Percentiles rank a stretch among this genome's conserved stretches.
These are phyloP conservation scores for Epirrhoe tristata DNA, from an alignment of 2,888 invertebrate species.

Conservation along the genomic window DNA sequence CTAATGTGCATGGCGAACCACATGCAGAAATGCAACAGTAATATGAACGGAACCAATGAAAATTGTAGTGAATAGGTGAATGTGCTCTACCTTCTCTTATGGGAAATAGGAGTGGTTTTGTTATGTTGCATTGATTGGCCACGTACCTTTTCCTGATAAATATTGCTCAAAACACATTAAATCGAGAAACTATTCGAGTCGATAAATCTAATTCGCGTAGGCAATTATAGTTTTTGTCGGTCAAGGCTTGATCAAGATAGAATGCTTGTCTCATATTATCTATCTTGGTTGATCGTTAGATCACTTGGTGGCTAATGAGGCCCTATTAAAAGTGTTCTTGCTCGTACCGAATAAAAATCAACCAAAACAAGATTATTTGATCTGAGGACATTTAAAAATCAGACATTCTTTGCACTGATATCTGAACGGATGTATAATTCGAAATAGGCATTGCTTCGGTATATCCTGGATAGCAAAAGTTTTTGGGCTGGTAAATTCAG, in stretches of 20 bases:
- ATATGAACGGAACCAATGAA: not conserved
- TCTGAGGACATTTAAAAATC: no score
- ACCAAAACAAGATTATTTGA: not conserved
- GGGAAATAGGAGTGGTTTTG: not conserved
- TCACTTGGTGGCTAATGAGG: slow-evolving; percentile 5
- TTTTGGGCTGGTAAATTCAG: no score
- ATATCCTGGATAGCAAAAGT: no score
- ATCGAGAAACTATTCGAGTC: slow-evolving; percentile 1
- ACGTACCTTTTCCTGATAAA: slow-evolving; percentile 7
- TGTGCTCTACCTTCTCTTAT: no score
- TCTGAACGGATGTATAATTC: no score
- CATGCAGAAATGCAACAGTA: not conserved
- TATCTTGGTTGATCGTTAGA: slow-evolving; percentile 13
- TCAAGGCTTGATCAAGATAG: slow-evolving; percentile 11
- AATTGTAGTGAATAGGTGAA: not conserved
- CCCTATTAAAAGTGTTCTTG: not conserved
- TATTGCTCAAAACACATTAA: slow-evolving; percentile 1
- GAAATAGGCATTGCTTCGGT: no score
- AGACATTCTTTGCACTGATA: no score
- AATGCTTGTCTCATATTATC: slow-evolving; percentile 1
- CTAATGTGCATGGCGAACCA: not conserved
- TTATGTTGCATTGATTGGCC: not conserved
- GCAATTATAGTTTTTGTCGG: slow-evolving; percentile 5
- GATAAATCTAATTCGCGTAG: slow-evolving; percentile 3
- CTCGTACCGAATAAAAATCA: not conserved